Base-by-base conservation (phyloP, 1,140 invertebrate genomes). In the Trypoxylus dichotomus region DNA sequence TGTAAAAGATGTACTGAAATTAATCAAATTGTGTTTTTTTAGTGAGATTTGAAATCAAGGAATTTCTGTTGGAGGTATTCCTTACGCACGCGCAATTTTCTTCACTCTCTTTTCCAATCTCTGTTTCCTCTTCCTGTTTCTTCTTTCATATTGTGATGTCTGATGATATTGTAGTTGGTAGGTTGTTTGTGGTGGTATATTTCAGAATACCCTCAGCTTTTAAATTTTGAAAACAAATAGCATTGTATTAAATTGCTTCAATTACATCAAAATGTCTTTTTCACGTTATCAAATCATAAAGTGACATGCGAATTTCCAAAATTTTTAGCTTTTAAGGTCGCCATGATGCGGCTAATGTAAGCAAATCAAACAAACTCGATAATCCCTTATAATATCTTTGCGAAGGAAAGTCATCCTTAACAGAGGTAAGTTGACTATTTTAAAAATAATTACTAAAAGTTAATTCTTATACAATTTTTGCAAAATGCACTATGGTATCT, bases 401-500 rank as follows among this genome's bases (percentile, higher is more conserved):
- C 11, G 10, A 21, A 27, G 25, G 11, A 47, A 47, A 10, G 24
- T 27, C 19, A 75, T 75, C 19, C 19, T 43, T 37, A 15, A 19
- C 15, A 15, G 13, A 75, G 21, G 41, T 75, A 75, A 47, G 29
- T 6, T 54, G 19, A 54, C 19, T 6, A 0, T 54, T n/a, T 54
- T 54, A n/a, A 7, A 54, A 3, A 54, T 54, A 1, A 2, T 5
- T 19, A 54, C 15, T 54, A 54, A 54, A 2, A 1, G 19, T 2
- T 19, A 54, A 19, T 54, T 54, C 19, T 54, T 19, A 54, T n/a
- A 54, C 1, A 21, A 54, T 54, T 54, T 47, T n/a, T n/a, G 0
- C 19, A 42, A 54, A 27, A 75, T 68, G 75, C 75, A 76, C 60
- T 42, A 37, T 7, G 75, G 75, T 76, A 76, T 76, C 75, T 76